Conservation (phyloP, 1,140 invertebrate species). For the Pteromalus puparum region DNA sequence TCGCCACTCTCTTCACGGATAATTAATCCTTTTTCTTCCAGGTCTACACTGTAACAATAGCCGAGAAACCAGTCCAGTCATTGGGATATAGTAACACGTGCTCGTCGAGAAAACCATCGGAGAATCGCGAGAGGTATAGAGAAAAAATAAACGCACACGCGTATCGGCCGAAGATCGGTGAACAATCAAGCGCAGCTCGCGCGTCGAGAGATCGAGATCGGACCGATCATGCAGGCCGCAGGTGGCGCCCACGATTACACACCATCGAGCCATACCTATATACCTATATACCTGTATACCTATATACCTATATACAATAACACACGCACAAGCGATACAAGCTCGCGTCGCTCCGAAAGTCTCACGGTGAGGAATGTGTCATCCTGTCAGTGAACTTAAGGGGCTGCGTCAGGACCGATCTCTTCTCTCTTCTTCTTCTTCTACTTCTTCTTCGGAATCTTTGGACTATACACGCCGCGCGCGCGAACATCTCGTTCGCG, state of each 20-base stretch:
- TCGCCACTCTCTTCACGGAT: neutral
- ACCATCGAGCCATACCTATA: slow-evolving; percentile 58
- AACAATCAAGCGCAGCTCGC: slow-evolving; percentile 37
- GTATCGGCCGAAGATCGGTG: slow-evolving; percentile 43
- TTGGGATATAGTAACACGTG: no score
- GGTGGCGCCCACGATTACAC: slow-evolving; percentile 71
- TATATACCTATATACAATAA: neutral
- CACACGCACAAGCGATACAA: no score
- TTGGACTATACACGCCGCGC: slow-evolving; percentile 44
- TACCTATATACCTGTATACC: neutral
- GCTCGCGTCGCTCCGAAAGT: slow-evolving; percentile 64
- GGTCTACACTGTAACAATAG: no score
- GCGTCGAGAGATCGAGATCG: slow-evolving; percentile 28
- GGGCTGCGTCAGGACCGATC: slow-evolving; percentile 57
- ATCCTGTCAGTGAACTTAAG: slow-evolving; percentile 73
- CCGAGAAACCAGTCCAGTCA: no score
- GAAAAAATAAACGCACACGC: neutral
- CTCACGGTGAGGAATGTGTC: slow-evolving; percentile 73
- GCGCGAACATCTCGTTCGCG: slow-evolving; percentile 43
- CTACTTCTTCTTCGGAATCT: slow-evolving; percentile 57
- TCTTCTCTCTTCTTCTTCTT: neutral
- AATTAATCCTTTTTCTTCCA: neutral
- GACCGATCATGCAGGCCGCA: slow-evolving; percentile 67
- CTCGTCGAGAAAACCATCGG: neutral
- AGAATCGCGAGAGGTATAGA: slow-evolving; percentile 26